Percentiles rank a stretch among this genome's conserved stretches.
phyloP scores from a whole-genome alignment of 2,888 invertebrate genomes.

The Drosophila eohydei region DNA sequence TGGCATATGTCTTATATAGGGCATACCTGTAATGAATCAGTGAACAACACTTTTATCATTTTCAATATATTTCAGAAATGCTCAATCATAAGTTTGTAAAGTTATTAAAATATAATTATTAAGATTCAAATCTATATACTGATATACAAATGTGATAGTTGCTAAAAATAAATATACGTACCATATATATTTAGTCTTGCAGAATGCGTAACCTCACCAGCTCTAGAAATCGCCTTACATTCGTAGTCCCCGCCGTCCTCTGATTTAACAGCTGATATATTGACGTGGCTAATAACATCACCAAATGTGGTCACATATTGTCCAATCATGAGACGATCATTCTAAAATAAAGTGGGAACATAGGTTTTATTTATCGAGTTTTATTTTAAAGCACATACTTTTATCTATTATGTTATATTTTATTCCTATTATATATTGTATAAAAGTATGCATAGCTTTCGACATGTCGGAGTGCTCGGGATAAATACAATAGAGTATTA shows the following conservation, averaged over 20 bases:
- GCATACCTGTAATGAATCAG: slow-evolving; percentile 86
- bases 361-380: background rate
- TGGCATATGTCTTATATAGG: slow-evolving; percentile 93
- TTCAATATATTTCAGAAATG: no score
- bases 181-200: slow-evolving; percentile 95
- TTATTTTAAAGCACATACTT: no score
- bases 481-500: no score
- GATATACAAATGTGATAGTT: background rate
- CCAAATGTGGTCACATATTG: slow-evolving; percentile 96
- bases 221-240: slow-evolving; percentile 92
- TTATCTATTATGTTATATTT: background rate
- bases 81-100: background rate
- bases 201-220: slow-evolving; percentile 91
- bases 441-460: no score
- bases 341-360: slow-evolving; percentile 65
- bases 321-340: slow-evolving; percentile 92
- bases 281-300: slow-evolving; percentile 95
- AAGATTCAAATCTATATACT: background rate
- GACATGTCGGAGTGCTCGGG: no score
- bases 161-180: slow-evolving; percentile 69
- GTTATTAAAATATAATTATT: background rate
- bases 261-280: slow-evolving; percentile 93
- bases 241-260: slow-evolving; percentile 96
- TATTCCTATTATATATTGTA: no score
- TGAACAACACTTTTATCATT: background rate